A percentile compares a stretch with the other conserved stretches of the same genome.
Conservation (phyloP, 30 jellyfish, hydroid and myxozoan genomes). For the Chrysaora quinquecirrha region DNA sequence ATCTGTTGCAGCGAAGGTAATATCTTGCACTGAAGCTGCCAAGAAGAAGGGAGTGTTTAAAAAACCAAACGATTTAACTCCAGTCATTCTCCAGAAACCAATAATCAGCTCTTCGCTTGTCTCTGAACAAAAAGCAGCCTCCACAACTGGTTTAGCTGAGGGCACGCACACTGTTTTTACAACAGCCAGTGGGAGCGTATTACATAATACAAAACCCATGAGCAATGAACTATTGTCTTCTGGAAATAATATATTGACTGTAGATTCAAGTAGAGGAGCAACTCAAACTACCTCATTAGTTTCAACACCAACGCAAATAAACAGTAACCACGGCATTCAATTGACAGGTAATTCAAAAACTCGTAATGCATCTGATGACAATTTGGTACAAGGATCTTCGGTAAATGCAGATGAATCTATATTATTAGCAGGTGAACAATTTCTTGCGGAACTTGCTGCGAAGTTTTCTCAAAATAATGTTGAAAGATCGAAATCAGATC, state of each 20-base stretch:
- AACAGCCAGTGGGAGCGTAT: neutral
- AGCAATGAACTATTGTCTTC: neutral
- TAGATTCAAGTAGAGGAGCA: neutral
- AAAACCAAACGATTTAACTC: neutral
- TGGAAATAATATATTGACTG: too few relatives aligned
- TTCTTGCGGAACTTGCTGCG: slow-evolving; percentile 92
- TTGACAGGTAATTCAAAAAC: too few relatives aligned
- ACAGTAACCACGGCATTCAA: too few relatives aligned
- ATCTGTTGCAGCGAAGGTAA: neutral
- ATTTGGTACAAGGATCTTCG: slow-evolving; percentile 36
- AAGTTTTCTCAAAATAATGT: slow-evolving; percentile 51
- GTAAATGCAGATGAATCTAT: slow-evolving; percentile 81
- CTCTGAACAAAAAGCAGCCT: neutral
- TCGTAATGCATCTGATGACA: too few relatives aligned
- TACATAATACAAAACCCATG: neutral
- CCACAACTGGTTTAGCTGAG: neutral
- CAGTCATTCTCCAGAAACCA: neutral
- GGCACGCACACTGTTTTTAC: neutral
- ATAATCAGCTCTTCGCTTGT: neutral
- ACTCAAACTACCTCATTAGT: neutral
- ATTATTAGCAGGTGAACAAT: slow-evolving; percentile 95
- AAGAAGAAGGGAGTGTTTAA: neutral
- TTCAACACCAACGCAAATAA: neutral
- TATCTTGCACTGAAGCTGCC: slow-evolving; percentile 1
- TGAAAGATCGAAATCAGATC: neutral